Base-by-base conservation (phyloP, 2,797 vertebrate genomes). In the Clarias fuscus region DNA sequence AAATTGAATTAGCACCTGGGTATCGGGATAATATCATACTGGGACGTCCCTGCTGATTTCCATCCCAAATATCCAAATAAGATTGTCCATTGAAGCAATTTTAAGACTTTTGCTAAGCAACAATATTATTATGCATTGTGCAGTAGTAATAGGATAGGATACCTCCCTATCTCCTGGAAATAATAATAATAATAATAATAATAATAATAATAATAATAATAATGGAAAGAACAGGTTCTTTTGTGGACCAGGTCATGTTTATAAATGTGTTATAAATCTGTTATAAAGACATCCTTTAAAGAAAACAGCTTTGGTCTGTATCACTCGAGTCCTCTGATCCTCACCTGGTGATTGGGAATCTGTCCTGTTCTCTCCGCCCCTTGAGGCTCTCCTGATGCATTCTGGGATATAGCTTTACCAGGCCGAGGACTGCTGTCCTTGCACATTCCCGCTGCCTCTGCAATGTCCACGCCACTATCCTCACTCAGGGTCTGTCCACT, bases 401-500 rank as follows among this genome's bases (percentile, higher is more conserved):
- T 96, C 87, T 94, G 90, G 92, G 78, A 84, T 13, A 83, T 92
- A 83, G 91, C 94, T 91, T 95, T 98, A 89, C 91, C 93, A 13
- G 95, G 93, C 0, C 92, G 93, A 0, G 91, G 95, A 91, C 94
- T 96, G 91, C 93, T 95, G 37, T 98, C 96, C 62, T 96, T 96
- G 90, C 94, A 93, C 2, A 96, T 93, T 89, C 90, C 94, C 87
- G 96, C 96, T 0, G 92, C 86, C 86, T 92, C 98, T 0, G 97
- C 97, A 0, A 98, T 96, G 43, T 99, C 98, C 93, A 99, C 98
- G 1, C 98, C 98, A 4, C 98, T 99, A 96, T 99, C 98, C 92
- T 99, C 98, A 1, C 98, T 99, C 87, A 99, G 96, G 14, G 98
- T 98, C 94, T 99, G 98, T 77, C 98, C 98, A 0, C 97, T 98